Conservation (phyloP, 2,113 vertebrate genomes). For the Grallaria varia region DNA sequence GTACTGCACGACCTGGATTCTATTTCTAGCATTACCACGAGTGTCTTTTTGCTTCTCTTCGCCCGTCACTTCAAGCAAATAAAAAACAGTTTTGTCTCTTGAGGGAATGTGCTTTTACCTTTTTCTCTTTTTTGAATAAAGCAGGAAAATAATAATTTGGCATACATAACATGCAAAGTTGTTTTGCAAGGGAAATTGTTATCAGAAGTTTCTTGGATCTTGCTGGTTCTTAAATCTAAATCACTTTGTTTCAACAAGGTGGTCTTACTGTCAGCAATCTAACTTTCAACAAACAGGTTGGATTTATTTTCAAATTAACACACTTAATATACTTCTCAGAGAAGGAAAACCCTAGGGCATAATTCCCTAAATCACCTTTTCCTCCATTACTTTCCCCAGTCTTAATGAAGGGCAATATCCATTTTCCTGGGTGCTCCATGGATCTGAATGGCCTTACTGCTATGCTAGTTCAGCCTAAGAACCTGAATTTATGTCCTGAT, state of each 20-base stretch:
- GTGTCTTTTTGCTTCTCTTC: conserved; percentile 20
- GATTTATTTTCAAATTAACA: not conserved
- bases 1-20: conserved; percentile 57
- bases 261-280: not conserved
- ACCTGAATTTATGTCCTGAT: not conserved
- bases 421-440: not conserved
- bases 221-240: not conserved
- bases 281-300: not conserved
- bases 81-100: not conserved
- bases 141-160: not conserved
- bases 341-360: not conserved
- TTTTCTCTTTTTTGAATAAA: not conserved
- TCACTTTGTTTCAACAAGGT: not conserved
- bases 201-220: not conserved
- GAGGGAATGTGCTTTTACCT: not conserved
- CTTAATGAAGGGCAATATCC: not conserved
- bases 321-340: not conserved
- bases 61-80: not conserved
- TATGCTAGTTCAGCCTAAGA: not conserved
- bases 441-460: not conserved
- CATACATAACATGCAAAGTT: not conserved
- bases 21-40: conserved; percentile 30
- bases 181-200: not conserved
- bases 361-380: not conserved
- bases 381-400: not conserved